Evolutionary conservation across 2,888 invertebrate species (phyloP), one percentile per base, ranked within the genome.

Genomic region (Tenthredo scrophulariae): DNA sequence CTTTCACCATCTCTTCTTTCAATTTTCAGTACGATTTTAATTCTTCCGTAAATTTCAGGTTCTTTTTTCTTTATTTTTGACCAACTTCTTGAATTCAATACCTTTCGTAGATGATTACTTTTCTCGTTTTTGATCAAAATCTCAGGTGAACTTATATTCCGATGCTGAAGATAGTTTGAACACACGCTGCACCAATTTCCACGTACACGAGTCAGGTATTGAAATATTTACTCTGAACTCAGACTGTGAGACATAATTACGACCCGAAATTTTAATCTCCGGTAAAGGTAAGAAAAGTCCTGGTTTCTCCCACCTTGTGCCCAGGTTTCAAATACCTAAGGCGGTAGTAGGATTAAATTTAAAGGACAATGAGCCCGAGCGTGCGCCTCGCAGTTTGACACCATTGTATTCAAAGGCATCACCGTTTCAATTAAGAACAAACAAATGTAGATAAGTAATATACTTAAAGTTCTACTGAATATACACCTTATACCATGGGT

Each of bases 391-490:
- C 40, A 43, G 74, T 43, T 43, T 22, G 33, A 29, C 5, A 29
- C 10, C 33, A 54, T 77, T 77, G 74, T 74, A 22, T 43, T 37
- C 9, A 0, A 15, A 29, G 10, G 18, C 67, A 67, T 15, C 67
- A 67, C 18, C 67, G 67, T 67, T 26, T 74, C 40, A 67, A 67
- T 74, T 43, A 74, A 74, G 74, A 43, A 74, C 22, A 74, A 74
- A 74, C 74, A 74, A 74, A 74, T 74, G 43, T 43, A 67, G 9
- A 74, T 43, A 43, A 74, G 74, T 74, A 74, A 74, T 74, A 22
- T 74, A 40, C 74, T 22, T 74, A 74, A 74, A 67, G 33, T 26
- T 74, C 74, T 10, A 22, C 18, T 18, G 0, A 33, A 15, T 67
- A 67, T 67, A 26, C 5, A 15, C 26, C 29, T 26, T 15, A 4